Base-by-base conservation (phyloP, 2,888 invertebrate species). In the Tribolium freemani region DNA sequence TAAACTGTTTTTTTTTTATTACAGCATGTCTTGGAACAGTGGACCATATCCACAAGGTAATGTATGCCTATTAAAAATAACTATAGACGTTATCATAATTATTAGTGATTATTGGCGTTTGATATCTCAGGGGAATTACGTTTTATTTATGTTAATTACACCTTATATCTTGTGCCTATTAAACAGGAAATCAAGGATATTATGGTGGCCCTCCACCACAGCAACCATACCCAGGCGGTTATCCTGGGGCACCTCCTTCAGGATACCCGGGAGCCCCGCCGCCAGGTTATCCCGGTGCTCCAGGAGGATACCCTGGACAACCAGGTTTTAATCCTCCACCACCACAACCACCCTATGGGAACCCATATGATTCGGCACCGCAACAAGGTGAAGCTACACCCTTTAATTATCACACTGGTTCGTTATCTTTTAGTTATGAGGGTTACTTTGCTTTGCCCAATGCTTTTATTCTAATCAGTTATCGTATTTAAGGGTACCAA, bases 311-410 rank as follows among this genome's bases (percentile, higher is more conserved):
- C 66, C 80, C 84, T 21, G 83, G 80, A 20, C 71, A 79, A 30
- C 76, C 79, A 8, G 83, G 83, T 38, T 84, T 82, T 72, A 80
- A 79, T 53, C 79, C 80, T n/a, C 78, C 78, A 46, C 79, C 80
- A 21, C 79, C 78, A 51, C 78, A 76, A 5, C 86, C 86, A 70
- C 86, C 77, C 16, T 81, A 85, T 80, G 87, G 86, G 74, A 84
- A 85, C 30, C 81, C 79, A 67, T 79, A 80, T 45, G 78, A 78
- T 67, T 66, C 78, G 53, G 67, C 69, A 67, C 69, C 71, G 61
- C 81, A 82, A 79, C 81, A 81, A 85, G 84, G 85, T 85, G 85
- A 86, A 86, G 79, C 76, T 70, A 81, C 81, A 75, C 83, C 84
- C 75, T 81, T 84, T 78, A 81, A 80, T 83, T 64, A 71, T 78